A percentile compares a stretch with the other conserved stretches of the same genome.
These are phyloP conservation scores for Scelioninae gen. 1 DNA, from an alignment of 2,888 invertebrate genomes.

Conservation along the genomic window DNA sequence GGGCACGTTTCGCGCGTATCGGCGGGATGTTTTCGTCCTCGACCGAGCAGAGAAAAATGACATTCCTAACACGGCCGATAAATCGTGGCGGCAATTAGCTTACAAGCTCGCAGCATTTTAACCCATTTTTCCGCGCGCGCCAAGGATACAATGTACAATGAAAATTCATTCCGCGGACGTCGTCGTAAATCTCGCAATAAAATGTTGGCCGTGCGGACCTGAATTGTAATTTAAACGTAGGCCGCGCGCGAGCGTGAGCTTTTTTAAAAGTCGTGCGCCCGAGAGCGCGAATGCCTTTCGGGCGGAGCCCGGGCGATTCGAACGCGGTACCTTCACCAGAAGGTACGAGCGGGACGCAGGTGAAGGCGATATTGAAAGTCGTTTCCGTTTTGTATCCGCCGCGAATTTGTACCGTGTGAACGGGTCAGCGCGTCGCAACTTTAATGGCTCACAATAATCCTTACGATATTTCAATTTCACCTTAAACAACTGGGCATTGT, in stretches of 20 bases:
- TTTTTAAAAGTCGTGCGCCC: slow-evolving; percentile 63
- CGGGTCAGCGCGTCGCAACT: slow-evolving; percentile 56
- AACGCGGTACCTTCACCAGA: slow-evolving; percentile 41
- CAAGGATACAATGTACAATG: too few species aligned
- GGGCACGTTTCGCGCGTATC: too few species aligned
- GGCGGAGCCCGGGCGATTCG: slow-evolving; percentile 49
- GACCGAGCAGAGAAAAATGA: too few species aligned
- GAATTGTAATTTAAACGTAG: slow-evolving; percentile 70
- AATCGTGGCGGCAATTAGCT: too few species aligned
- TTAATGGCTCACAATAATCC: slow-evolving; percentile 60
- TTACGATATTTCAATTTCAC: slow-evolving; percentile 63
- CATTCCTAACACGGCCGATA: too few species aligned
- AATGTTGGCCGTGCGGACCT: slow-evolving; percentile 54
- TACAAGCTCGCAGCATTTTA: too few species aligned
- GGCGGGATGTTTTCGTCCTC: too few species aligned
- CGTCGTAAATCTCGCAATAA: slow-evolving; percentile 70
- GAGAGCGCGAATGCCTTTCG: slow-evolving; percentile 58
- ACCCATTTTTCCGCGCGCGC: too few species aligned
- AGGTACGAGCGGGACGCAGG: slow-evolving; percentile 71
- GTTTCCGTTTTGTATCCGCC: slow-evolving; percentile 78
- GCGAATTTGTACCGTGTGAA: slow-evolving; percentile 71
- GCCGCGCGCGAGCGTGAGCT: slow-evolving; percentile 42
- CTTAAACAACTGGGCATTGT: slow-evolving; percentile 10
- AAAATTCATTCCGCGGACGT: too few species aligned
- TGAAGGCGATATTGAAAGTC: slow-evolving; percentile 80